Evolutionary conservation across 2,797 vertebrate genomes (phyloP), one percentile per base, ranked within the genome.

Genomic region (Pipistrellus nathusii): DNA sequence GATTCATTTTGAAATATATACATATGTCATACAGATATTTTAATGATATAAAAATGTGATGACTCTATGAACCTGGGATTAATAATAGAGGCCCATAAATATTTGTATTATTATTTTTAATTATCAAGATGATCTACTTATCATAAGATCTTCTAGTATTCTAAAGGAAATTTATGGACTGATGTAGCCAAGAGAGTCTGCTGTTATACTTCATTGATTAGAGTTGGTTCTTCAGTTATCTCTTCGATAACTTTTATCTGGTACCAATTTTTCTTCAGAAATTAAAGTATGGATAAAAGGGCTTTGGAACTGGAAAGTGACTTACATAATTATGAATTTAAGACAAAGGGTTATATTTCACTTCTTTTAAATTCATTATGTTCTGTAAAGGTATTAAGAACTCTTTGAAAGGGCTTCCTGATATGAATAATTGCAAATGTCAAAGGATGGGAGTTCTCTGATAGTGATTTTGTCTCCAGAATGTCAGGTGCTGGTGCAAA

Each of bases 391-490:
- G 5, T 92, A 93, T 44, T 80, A 85, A 57, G 78, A 66, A 75
- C 62, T 88, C 44, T 91, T 93, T 95, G 46, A 94, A 94, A 93
- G 23, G 35, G 8, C 44, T 95, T 80, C 30, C 64, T 88, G 14
- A 96, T 93, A 80, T 94, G 93, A 96, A 91, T 94, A 96, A 90
- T 91, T 92, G 89, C 46, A 91, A 85, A 94, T 94, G 87, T 82
- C 93, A 93, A 93, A 53, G 59, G 64, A 94, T 91, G n/a, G 78
- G 69, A 94, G 73, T 35, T 64, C 85, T 78, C 86, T 88, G 77
- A 71, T 90, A 82, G 83, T 94, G 85, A 77, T 84, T 91, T 46
- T 94, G 30, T 94, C 88, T 96, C 87, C 73, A 91, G 87, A 91
- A 92, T 95, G 92, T 92, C 95, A 97, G 91, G 68, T 93, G 87